Evolutionary conservation across 2,797 vertebrate species (phyloP), one percentile per base, ranked within the genome.

Genomic region (Kryptolebias ocellatus): DNA sequence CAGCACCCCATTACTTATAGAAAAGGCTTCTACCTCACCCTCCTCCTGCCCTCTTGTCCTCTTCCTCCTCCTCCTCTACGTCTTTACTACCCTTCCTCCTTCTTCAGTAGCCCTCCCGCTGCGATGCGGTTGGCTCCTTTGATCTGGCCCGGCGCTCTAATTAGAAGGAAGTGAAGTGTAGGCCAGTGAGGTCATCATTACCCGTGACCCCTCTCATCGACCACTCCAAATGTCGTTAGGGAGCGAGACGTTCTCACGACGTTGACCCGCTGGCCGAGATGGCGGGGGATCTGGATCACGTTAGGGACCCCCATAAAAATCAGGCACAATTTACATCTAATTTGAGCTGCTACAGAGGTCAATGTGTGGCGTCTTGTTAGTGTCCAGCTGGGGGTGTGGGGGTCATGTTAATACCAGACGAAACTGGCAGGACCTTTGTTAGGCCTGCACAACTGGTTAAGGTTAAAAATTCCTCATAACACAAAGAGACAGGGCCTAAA

Each of bases 161-260:
- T 98, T 99, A 97, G 97, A 95, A 96, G 95, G 96, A 97, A 97
- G 95, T 95, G 94, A 95, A 98, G 96, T 96, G 95, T 95, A 95
- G 95, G 95, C 93, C 95, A 94, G 95, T 92, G 94, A 95, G 95
- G 94, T 95, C 96, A 95, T 96, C 95, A 96, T 96, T 95, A 94
- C 94, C 85, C 78, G 47, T 90, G 92, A 94, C 94, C 93, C 92
- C 91, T 91, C 95, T 94, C 94, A 94, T 95, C 93, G 94, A 95
- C 95, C 95, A 93, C 92, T 94, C 95, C 93, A 92, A 95, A 94
- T 95, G 94, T 94, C 93, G 93, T 95, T 94, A 92, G 83, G 92
- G 92, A 93, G 87, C 84, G 76, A 82, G 85, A 89, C 77, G 83
- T 96, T 97, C 96, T 97, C 96, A 96, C 94, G 94, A 90, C 86